These are phyloP conservation scores for Stenoptilia bipunctidactyla DNA, from an alignment of 2,888 invertebrate genomes.

Conservation along the genomic window DNA sequence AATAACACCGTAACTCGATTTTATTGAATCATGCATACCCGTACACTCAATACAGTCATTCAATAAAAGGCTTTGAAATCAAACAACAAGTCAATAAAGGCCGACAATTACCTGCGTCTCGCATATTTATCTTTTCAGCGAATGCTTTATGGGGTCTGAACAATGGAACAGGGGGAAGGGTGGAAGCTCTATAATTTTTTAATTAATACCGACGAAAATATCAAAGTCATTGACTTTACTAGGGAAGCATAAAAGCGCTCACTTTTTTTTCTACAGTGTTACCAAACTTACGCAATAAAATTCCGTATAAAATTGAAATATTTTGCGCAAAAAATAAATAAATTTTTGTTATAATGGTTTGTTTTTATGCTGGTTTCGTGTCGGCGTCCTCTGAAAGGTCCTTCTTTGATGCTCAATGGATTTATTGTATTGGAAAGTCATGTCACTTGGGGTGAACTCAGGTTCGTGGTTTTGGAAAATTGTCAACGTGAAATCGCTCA, in stretches of 20 bases:
- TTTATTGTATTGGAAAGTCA: conserved; percentile 36
- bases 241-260: neutral
- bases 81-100: conserved; percentile 64
- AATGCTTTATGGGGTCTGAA: conserved; percentile 50
- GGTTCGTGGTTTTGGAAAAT: conserved; percentile 20
- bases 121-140: conserved; percentile 64
- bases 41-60: conserved; percentile 26
- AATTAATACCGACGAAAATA: conserved; percentile 68
- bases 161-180: conserved; percentile 35
- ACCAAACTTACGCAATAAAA: neutral
- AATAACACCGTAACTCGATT: neutral
- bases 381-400: neutral
- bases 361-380: neutral
- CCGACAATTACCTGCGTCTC: conserved; percentile 60
- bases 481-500: conserved; percentile 28
- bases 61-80: conserved; percentile 55
- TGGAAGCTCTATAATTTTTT: conserved; percentile 70
- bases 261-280: neutral
- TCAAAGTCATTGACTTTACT: conserved; percentile 59
- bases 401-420: conserved; percentile 15
- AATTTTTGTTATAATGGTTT: neutral
- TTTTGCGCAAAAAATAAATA: neutral
- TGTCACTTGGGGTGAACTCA: conserved; percentile 28
- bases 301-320: neutral
- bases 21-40: neutral